A percentile compares a stretch with the other conserved stretches of the same genome.
phyloP scores from a whole-genome alignment of 2,797 vertebrate species.

The Syngnathus rostellatus region DNA sequence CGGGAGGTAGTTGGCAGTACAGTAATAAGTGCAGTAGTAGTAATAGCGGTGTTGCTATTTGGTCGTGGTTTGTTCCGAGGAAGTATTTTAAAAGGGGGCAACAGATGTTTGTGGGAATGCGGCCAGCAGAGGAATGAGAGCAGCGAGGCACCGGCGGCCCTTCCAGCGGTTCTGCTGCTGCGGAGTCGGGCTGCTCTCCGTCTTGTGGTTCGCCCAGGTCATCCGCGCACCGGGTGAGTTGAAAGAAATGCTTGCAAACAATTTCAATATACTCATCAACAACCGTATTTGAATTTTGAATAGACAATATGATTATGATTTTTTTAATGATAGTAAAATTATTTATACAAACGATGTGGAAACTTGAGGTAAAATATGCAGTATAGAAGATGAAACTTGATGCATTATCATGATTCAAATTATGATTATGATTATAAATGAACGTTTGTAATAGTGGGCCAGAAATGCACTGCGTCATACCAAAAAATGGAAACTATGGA shows the following conservation, averaged over 20 bases:
- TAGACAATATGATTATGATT: too few species aligned
- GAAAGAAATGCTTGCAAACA: not conserved
- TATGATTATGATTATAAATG: too few species aligned
- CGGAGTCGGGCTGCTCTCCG: constrained; percentile 61
- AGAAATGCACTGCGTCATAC: too few species aligned
- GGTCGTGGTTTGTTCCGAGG: constrained; percentile 14
- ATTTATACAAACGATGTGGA: too few species aligned
- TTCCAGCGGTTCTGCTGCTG: constrained; percentile 72
- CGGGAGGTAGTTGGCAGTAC: not conserved
- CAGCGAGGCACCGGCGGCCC: constrained; percentile 60
- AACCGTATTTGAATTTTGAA: not conserved
- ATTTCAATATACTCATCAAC: not conserved
- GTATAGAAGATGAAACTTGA: too few species aligned
- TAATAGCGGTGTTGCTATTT: not conserved
- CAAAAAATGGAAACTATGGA: too few species aligned
- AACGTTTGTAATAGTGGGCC: too few species aligned
- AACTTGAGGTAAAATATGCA: too few species aligned
- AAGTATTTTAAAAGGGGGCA: constrained; percentile 26
- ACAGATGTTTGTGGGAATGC: constrained; percentile 58
- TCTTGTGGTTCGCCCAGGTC: constrained; percentile 63
- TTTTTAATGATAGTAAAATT: too few species aligned
- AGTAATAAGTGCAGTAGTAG: not conserved
- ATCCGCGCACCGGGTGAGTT: constrained; percentile 66
- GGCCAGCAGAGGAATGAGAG: constrained; percentile 62
- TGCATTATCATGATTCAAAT: too few species aligned